These are phyloP conservation scores for Pseudanteris insignis DNA, from an alignment of 2,888 invertebrate species.

Conservation along the genomic window DNA sequence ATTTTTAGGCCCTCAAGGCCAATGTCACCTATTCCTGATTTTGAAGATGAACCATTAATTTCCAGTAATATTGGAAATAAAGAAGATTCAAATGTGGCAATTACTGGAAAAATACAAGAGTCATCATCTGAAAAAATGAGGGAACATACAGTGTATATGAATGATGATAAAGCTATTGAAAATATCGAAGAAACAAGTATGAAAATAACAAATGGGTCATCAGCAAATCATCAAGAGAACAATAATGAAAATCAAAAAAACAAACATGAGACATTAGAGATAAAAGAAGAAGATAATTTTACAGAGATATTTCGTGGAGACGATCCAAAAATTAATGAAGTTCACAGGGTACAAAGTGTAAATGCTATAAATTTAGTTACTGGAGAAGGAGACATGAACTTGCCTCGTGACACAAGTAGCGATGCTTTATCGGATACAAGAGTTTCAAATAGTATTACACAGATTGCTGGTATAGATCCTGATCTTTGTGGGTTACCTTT, in stretches of 20 bases:
- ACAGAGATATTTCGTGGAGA: constrained; percentile 46
- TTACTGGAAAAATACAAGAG: constrained; percentile 41
- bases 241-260: constrained; percentile 52
- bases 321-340: constrained; percentile 50
- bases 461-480: constrained; percentile 73
- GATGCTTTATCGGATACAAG: constrained; percentile 71
- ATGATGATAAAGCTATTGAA: constrained; percentile 59
- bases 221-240: constrained; percentile 50
- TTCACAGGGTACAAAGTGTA: constrained; percentile 60
- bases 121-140: constrained; percentile 46
- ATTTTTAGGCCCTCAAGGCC: constrained; percentile 74
- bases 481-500: constrained; percentile 89
- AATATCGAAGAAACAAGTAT: constrained; percentile 60
- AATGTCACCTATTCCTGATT: constrained; percentile 78
- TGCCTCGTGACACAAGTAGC: constrained; percentile 78
- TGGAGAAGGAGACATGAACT: constrained; percentile 67
- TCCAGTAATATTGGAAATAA: constrained; percentile 44
- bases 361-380: constrained; percentile 59
- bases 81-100: constrained; percentile 34
- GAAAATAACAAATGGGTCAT: constrained; percentile 49
- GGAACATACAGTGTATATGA: constrained; percentile 50
- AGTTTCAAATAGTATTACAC: constrained; percentile 72
- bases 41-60: constrained; percentile 67
- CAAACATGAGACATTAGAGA: constrained; percentile 47
- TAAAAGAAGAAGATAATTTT: constrained; percentile 50